phyloP scores from a whole-genome alignment of 2,888 invertebrate species.

The Chrysolina americana region DNA sequence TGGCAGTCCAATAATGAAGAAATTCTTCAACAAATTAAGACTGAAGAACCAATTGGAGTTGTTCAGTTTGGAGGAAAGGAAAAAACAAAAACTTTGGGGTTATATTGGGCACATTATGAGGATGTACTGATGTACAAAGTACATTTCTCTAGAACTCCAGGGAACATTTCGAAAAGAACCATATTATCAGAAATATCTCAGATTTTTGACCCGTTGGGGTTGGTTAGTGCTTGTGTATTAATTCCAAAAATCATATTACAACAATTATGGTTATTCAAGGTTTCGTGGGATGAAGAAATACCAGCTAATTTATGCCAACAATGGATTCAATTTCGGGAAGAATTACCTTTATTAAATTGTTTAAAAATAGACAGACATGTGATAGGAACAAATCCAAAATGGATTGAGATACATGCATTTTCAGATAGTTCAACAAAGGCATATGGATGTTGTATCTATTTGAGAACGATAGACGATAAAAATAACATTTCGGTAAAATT shows the following conservation, averaged over 20 bases:
- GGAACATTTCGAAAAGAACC: conserved; percentile 11
- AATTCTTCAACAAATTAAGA: too few relatives aligned
- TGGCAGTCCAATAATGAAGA: conserved; percentile 15
- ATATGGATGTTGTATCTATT: conserved; percentile 35
- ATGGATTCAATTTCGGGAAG: conserved; percentile 22
- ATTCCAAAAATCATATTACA: conserved; percentile 45
- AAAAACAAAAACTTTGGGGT: conserved; percentile 18
- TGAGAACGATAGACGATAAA: conserved; percentile 16
- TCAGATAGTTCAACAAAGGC: conserved; percentile 26
- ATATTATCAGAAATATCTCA: conserved; percentile 6
- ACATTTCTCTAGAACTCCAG: not conserved
- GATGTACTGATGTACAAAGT: conserved; percentile 14
- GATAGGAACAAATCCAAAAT: conserved; percentile 1
- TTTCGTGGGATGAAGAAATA: conserved; percentile 46
- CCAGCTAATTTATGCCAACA: conserved; percentile 24
- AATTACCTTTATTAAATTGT: conserved; percentile 26
- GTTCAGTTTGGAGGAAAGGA: conserved; percentile 12
- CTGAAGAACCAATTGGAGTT: not conserved
- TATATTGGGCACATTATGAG: not conserved
- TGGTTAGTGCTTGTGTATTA: conserved; percentile 40
- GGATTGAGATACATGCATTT: conserved; percentile 35
- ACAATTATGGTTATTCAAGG: conserved; percentile 40
- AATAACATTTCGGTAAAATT: conserved; percentile 6
- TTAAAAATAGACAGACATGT: conserved; percentile 24
- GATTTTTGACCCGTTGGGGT: conserved; percentile 42